Evolutionary conservation across 2,888 invertebrate genomes (phyloP), one percentile per base, ranked within the genome.

Genomic region (Galerucella pusilla): DNA sequence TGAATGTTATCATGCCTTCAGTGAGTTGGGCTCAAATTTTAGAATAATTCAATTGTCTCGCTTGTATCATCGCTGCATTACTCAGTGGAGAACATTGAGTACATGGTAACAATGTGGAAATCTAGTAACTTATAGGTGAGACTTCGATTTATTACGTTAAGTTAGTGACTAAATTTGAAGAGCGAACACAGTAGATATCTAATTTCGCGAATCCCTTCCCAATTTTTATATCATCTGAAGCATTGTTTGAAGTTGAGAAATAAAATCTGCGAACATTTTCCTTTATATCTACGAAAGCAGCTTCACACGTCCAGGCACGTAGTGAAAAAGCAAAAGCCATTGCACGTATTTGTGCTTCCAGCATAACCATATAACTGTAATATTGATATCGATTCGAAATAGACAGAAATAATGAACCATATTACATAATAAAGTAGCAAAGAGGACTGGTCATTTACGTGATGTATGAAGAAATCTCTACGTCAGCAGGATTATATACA

Each of bases 361-460:
- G 49, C 66, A 72, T 72, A 72, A 67, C 72, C 72, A 45, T 72
- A 67, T 60, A 67, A 72, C 67, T 72, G 67, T 67, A 61, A 70
- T 66, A 67, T 69, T 69, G 73, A 75, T 75, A 75, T 73, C 66
- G 73, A 70, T 75, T 68, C 45, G n/a, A 52, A 66, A 61, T 67
- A 67, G 68, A 66, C 73, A 75, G 68, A 63, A 68, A 69, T 67
- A 66, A 70, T 71, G 70, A 61, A 20, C 61, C 61, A 67, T 70
- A 75, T 75, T 75, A 75, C 73, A 73, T 73, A 73, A 69, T 75
- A 69, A 70, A 69, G 69, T 65, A 71, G 64, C 35, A 66, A 60
- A 72, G 67, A 60, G 60, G 66, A 60, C 67, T 49, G 72, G 72
- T 72, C 72, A 67, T 72, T 72, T 72, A 72, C 59, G 72, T 72